These are phyloP conservation scores for Coboldia fuscipes DNA, from an alignment of 1,140 invertebrate genomes.

Conservation along the genomic window DNA sequence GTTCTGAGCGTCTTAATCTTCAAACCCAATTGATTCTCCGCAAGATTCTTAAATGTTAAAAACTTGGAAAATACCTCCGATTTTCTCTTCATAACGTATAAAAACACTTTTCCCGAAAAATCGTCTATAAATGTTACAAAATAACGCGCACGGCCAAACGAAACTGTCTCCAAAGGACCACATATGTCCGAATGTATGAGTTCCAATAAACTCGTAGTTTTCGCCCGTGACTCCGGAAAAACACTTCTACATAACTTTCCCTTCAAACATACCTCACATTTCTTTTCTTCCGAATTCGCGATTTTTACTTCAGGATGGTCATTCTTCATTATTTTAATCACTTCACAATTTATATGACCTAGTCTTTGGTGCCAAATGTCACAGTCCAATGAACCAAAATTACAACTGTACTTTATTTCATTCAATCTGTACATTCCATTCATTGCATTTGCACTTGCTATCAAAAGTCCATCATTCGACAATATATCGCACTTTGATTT, in stretches of 20 bases:
- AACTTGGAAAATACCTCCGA: slow-evolving; percentile 14
- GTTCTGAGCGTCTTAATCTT: slow-evolving; percentile 16
- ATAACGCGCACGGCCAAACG: slow-evolving; percentile 13
- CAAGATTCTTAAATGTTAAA: slow-evolving; percentile 15
- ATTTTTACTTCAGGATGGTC: slow-evolving; percentile 11
- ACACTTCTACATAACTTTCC: slow-evolving; percentile 17
- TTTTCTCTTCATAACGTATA: slow-evolving; percentile 22
- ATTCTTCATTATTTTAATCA: slow-evolving; percentile 14
- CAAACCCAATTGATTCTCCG: slow-evolving; percentile 13
- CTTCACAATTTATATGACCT: slow-evolving; percentile 19
- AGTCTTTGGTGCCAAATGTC: slow-evolving; percentile 17
- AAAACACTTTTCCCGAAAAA: slow-evolving; percentile 13
- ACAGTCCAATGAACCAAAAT: slow-evolving; percentile 3
- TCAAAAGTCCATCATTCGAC: slow-evolving; percentile 8
- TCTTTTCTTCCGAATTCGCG: slow-evolving; percentile 3
- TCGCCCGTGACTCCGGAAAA: slow-evolving; percentile 10
- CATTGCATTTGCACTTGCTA: slow-evolving; percentile 9
- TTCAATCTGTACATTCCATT: slow-evolving; percentile 8
- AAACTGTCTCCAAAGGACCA: slow-evolving; percentile 20
- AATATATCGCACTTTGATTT: slow-evolving; percentile 8
- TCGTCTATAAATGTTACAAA: slow-evolving; percentile 22
- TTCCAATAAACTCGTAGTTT: slow-evolving; percentile 11
- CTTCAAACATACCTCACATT: slow-evolving; percentile 14
- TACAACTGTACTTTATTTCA: slow-evolving; percentile 3
- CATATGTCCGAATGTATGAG: slow-evolving; percentile 22